Evolutionary conservation across 2,888 invertebrate species (phyloP).

Genomic region (Eubasilissa splendida): DNA sequence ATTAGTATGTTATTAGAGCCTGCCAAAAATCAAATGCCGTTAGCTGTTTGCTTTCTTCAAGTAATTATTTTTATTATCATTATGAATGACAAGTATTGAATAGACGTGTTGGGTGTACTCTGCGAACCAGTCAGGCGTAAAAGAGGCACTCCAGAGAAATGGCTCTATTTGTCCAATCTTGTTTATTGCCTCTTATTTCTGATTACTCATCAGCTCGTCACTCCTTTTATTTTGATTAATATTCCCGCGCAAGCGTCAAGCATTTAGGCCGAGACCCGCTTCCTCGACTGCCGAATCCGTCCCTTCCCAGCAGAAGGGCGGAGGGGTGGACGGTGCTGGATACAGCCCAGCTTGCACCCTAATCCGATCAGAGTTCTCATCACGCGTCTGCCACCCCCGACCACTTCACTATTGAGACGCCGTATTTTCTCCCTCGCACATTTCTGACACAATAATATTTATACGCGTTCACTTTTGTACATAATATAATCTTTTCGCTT

Average conservation of each 20-base stretch:
- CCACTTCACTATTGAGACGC: slow-evolving; percentile 21
- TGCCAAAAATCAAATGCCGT: no score
- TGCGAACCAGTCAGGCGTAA: background rate
- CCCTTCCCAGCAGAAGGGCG: no score
- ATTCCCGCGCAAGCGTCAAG: background rate
- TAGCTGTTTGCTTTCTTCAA: no score
- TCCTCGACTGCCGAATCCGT: no score
- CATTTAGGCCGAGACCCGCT: background rate
- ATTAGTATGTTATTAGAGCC: no score
- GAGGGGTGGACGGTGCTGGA: no score
- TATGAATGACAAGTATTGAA: no score
- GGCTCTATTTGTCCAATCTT: background rate
- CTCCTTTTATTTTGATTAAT: slow-evolving; percentile 2
- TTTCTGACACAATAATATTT: slow-evolving; percentile 29
- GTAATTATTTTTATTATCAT: no score
- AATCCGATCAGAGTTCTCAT: slow-evolving; percentile 28
- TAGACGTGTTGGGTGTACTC: background rate
- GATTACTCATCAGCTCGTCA: slow-evolving; percentile 1
- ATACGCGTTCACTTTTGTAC: slow-evolving; percentile 12
- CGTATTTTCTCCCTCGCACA: slow-evolving; percentile 19
- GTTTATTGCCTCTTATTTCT: background rate
- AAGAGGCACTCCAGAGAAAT: background rate
- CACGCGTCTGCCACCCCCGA: slow-evolving; percentile 2
- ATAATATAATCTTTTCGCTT: slow-evolving; percentile 18
- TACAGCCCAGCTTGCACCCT: background rate